Conservation (phyloP, 1,140 invertebrate species). For the Pemphigus obesinymphae region DNA sequence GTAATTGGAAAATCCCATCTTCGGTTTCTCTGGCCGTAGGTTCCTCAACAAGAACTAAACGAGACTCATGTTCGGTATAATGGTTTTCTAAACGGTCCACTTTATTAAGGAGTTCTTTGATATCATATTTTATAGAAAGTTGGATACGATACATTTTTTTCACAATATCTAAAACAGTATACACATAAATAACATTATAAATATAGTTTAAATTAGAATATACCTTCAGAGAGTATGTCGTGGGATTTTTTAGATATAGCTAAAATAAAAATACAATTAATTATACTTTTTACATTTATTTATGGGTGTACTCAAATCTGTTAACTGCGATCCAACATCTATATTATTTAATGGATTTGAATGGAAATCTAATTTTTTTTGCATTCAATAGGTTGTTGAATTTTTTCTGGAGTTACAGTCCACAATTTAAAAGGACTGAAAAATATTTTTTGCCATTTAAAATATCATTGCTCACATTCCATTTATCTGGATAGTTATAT, state of each 20-base stretch:
- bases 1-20: neutral
- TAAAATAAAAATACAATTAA: neutral
- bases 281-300: neutral
- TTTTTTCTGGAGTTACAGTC: neutral
- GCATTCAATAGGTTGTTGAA: neutral
- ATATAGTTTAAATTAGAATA: neutral
- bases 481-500: neutral
- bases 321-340: no score
- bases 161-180: neutral
- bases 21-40: neutral
- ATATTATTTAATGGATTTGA: neutral
- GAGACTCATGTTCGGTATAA: neutral
- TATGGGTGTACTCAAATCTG: no score
- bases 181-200: neutral
- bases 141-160: neutral
- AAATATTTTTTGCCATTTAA: neutral
- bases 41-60: neutral
- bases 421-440: neutral
- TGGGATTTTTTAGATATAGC: neutral
- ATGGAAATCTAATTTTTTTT: neutral
- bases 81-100: neutral
- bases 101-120: neutral
- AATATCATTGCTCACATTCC: neutral
- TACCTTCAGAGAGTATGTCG: neutral
- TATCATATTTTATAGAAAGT: neutral